Conservation (phyloP, 2,113 vertebrate genomes). For the Orientallactaga bullata region DNA sequence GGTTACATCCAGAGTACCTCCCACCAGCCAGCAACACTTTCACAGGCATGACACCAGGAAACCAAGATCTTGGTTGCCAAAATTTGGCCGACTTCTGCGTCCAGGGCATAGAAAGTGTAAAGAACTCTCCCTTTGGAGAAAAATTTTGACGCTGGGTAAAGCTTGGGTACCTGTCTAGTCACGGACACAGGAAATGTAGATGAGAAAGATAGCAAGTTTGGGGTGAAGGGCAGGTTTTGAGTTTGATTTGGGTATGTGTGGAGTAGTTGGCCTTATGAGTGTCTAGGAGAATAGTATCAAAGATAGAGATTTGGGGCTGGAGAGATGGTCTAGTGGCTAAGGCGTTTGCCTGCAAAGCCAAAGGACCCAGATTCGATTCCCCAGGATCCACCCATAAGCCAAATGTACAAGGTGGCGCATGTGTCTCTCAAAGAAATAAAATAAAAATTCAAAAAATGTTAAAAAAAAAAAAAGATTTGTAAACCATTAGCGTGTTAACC, state of each 20-base stretch:
- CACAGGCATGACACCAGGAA: neutral
- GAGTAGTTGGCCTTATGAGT: neutral
- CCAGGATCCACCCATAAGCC: no score
- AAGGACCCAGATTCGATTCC: no score
- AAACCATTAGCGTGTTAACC: neutral
- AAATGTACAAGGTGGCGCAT: no score
- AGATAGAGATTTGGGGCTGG: neutral
- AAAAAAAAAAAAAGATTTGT: neutral
- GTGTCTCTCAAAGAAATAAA: no score
- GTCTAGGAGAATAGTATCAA: neutral
- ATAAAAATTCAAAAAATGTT: no score
- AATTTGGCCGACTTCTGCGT: neutral
- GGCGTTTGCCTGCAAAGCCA: no score
- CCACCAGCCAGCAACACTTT: neutral
- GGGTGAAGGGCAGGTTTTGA: neutral
- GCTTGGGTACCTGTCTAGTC: neutral
- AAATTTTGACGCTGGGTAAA: neutral
- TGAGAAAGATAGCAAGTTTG: neutral
- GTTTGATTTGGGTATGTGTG: neutral
- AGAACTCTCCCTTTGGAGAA: neutral
- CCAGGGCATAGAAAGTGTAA: neutral
- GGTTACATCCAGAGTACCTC: neutral
- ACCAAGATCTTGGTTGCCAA: neutral
- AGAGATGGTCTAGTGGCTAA: no score
- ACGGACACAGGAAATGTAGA: neutral